phyloP scores from a whole-genome alignment of 2,113 vertebrate genomes.

The Parotia lawesii region DNA sequence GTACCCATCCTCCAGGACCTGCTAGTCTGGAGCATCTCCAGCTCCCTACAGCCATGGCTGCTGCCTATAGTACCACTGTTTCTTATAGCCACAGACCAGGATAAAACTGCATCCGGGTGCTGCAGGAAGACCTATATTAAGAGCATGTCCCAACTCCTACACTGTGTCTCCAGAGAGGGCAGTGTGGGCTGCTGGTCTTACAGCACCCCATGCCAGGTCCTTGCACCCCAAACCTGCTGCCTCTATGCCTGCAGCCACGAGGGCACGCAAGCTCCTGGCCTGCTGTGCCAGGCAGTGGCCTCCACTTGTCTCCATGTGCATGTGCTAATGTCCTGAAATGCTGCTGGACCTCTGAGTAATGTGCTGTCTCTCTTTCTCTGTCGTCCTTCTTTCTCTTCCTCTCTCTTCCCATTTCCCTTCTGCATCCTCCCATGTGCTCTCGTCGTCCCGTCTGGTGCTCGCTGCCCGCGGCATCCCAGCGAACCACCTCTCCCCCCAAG shows the following conservation, averaged over 20 bases:
- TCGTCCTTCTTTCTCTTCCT: neutral
- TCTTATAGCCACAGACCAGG: neutral
- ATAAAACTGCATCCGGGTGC: neutral
- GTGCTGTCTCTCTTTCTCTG: constrained; percentile 9
- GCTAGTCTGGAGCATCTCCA: neutral
- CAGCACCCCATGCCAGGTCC: neutral
- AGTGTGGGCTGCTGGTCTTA: neutral
- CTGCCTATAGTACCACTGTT: neutral
- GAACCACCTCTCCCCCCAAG: constrained; percentile 94
- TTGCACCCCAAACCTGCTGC: neutral
- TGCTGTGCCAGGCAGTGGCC: neutral
- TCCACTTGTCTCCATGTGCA: neutral
- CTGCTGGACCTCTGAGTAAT: constrained; percentile 8
- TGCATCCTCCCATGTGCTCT: rapidly evolving
- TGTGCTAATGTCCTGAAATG: neutral
- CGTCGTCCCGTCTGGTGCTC: neutral
- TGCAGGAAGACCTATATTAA: neutral
- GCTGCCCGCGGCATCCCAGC: constrained; percentile 68
- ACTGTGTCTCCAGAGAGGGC: neutral
- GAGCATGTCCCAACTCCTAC: neutral
- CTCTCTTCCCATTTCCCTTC: neutral
- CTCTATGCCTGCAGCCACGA: neutral
- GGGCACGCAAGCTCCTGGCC: neutral
- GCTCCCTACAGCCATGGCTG: neutral
- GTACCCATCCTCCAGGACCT: neutral